Percentiles rank a stretch among this genome's conserved stretches.
Conservation (phyloP, 2,888 invertebrate species). For the Cabera pusaria region DNA sequence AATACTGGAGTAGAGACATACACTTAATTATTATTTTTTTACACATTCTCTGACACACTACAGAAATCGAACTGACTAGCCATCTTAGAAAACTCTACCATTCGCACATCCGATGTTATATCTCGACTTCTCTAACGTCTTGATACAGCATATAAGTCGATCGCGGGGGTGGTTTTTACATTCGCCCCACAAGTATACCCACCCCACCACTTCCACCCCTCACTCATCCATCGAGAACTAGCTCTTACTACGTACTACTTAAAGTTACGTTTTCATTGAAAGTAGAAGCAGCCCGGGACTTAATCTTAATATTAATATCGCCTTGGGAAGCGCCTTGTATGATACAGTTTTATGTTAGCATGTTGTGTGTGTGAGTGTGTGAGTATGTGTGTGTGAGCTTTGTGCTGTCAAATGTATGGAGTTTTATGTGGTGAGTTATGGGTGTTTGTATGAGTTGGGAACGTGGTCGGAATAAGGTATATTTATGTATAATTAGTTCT, state of each 20-base stretch:
- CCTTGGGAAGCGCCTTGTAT: slow-evolving; percentile 71
- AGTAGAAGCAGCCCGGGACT: slow-evolving; percentile 42
- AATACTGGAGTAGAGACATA: too few species aligned
- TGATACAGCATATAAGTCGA: slow-evolving; percentile 83
- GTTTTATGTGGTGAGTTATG: slow-evolving; percentile 31
- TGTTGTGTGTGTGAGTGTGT: slow-evolving; percentile 43
- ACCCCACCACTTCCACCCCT: slow-evolving; percentile 45
- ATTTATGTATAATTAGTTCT: slow-evolving; percentile 8
- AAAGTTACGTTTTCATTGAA: slow-evolving; percentile 21
- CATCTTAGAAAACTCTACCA: slow-evolving; percentile 13
- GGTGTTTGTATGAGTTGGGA: slow-evolving; percentile 21
- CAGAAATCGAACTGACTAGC: too few species aligned
- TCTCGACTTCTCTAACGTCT: slow-evolving; percentile 53
- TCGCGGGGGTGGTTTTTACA: slow-evolving; percentile 81
- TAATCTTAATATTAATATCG: slow-evolving; percentile 79
- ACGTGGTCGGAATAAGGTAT: slow-evolving; percentile 16
- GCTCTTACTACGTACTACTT: too few species aligned
- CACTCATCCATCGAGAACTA: slow-evolving; percentile 27
- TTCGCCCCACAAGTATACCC: slow-evolving; percentile 75
- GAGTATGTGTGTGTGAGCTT: slow-evolving; percentile 47
- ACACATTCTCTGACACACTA: too few species aligned
- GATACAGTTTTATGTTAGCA: slow-evolving; percentile 68
- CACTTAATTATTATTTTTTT: too few species aligned
- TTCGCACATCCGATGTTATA: slow-evolving; percentile 36
- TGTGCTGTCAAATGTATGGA: slow-evolving; percentile 30